These are phyloP conservation scores for Desmodus rotundus DNA, from an alignment of 2,113 vertebrate genomes.

Conservation along the genomic window DNA sequence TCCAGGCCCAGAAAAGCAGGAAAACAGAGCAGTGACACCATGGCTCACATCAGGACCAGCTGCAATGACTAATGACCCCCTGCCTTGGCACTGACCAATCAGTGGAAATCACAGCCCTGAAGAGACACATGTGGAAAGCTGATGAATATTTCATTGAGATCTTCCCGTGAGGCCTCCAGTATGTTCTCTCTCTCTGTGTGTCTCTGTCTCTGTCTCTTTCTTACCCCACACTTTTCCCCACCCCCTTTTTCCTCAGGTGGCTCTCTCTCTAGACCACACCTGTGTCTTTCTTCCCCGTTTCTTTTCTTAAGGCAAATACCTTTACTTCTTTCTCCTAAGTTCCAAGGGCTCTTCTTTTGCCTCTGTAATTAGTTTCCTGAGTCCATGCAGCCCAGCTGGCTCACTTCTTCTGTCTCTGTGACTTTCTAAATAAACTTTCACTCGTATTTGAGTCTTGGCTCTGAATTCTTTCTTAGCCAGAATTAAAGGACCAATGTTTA, in stretches of 20 bases:
- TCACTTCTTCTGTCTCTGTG: neutral
- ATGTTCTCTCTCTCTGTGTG: neutral
- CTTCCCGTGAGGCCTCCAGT: neutral
- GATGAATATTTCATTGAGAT: neutral
- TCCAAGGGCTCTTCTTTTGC: neutral
- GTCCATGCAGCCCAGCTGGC: neutral
- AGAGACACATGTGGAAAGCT: neutral
- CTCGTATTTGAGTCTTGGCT: neutral
- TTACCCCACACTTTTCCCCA: neutral
- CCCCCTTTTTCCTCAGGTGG: neutral
- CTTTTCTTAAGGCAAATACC: neutral
- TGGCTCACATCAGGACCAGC: neutral
- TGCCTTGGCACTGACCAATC: neutral
- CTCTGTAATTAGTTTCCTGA: neutral
- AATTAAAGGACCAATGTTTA: neutral
- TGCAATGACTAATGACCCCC: neutral
- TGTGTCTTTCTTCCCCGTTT: neutral
- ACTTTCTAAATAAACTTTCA: neutral
- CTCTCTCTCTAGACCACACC: neutral
- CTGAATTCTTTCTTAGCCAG: neutral
- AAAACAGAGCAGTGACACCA: neutral
- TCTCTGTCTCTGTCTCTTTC: neutral
- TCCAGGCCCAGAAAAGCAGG: neutral
- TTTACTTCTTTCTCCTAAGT: neutral
- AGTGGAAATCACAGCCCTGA: neutral